phyloP scores from a whole-genome alignment of 2,113 vertebrate species.

The Loxodonta africana region DNA sequence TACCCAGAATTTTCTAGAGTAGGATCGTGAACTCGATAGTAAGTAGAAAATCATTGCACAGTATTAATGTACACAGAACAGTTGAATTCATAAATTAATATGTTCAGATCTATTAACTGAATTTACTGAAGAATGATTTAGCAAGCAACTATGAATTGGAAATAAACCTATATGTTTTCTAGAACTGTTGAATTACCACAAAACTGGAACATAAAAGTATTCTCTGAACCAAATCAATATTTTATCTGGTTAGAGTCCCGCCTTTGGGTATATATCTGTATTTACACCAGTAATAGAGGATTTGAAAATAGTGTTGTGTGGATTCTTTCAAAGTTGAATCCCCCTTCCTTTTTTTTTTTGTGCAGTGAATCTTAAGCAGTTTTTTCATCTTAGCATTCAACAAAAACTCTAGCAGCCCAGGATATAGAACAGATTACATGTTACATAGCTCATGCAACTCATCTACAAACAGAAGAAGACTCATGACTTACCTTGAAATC shows the following conservation, averaged over 20 bases:
- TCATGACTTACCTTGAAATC: slow-evolving; percentile 64
- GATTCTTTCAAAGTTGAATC: slow-evolving; percentile 26
- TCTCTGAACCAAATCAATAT: slow-evolving; percentile 30
- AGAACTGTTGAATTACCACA: slow-evolving; percentile 18
- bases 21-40: not conserved
- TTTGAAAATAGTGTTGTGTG: slow-evolving; percentile 54
- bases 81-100: slow-evolving; percentile 34
- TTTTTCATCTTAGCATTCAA: slow-evolving; percentile 34
- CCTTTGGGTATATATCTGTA: not conserved
- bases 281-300: slow-evolving; percentile 47
- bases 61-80: not conserved
- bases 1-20: slow-evolving; percentile 31
- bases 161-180: slow-evolving; percentile 27
- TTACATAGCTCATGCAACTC: slow-evolving; percentile 28
- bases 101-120: slow-evolving; percentile 34
- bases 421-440: slow-evolving; percentile 64
- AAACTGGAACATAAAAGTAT: slow-evolving; percentile 45
- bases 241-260: slow-evolving; percentile 40
- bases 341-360: not conserved
- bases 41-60: not conserved
- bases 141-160: slow-evolving; percentile 40
- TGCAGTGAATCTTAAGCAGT: not conserved
- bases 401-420: slow-evolving; percentile 29
- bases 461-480: slow-evolving; percentile 30
- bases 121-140: slow-evolving; percentile 59